phyloP scores from a whole-genome alignment of 2,797 vertebrate species.

The Enteromius treurensis region DNA sequence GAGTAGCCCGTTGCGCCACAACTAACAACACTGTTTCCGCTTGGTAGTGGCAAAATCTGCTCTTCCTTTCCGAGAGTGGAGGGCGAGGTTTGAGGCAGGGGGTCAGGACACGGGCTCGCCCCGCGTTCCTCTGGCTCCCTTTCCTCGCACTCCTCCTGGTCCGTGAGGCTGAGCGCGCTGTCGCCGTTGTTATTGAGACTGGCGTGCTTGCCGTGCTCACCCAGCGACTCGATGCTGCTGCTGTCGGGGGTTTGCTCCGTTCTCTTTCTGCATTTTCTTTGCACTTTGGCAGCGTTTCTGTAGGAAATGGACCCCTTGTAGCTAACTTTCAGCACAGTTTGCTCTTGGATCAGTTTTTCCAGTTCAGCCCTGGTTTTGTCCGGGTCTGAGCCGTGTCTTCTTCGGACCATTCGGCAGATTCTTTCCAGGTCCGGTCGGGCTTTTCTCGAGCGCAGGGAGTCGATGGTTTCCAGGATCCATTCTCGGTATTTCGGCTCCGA shows the following conservation, averaged over 20 bases:
- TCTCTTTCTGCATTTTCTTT: slow-evolving; percentile 83
- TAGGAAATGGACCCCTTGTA: slow-evolving; percentile 92
- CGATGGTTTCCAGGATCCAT: slow-evolving; percentile 92
- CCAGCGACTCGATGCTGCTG: slow-evolving; percentile 65
- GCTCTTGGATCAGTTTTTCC: slow-evolving; percentile 90
- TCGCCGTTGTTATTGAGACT: slow-evolving; percentile 72
- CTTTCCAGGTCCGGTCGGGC: slow-evolving; percentile 90
- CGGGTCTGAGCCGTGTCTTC: slow-evolving; percentile 87
- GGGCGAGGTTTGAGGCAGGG: slow-evolving; percentile 57
- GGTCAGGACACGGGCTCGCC: slow-evolving; percentile 62
- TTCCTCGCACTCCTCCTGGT: slow-evolving; percentile 71
- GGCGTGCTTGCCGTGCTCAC: slow-evolving; percentile 69
- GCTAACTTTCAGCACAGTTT: slow-evolving; percentile 90
- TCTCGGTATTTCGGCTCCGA: slow-evolving; percentile 84
- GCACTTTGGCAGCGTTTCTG: slow-evolving; percentile 88
- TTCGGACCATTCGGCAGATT: slow-evolving; percentile 91
- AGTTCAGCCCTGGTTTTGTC: slow-evolving; percentile 87
- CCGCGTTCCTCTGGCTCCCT: slow-evolving; percentile 63
- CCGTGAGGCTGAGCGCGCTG: slow-evolving; percentile 76
- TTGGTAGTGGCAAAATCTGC: slow-evolving; percentile 57
- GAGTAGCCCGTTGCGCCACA: slow-evolving; percentile 72
- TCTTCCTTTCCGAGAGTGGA: slow-evolving; percentile 58
- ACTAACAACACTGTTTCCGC: slow-evolving; percentile 70
- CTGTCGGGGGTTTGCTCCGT: slow-evolving; percentile 73
- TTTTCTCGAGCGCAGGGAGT: slow-evolving; percentile 90